Percentiles rank a stretch among this genome's conserved stretches.
phyloP scores from a whole-genome alignment of 2,888 invertebrate species.

The Rhaphigaster nebulosa region DNA sequence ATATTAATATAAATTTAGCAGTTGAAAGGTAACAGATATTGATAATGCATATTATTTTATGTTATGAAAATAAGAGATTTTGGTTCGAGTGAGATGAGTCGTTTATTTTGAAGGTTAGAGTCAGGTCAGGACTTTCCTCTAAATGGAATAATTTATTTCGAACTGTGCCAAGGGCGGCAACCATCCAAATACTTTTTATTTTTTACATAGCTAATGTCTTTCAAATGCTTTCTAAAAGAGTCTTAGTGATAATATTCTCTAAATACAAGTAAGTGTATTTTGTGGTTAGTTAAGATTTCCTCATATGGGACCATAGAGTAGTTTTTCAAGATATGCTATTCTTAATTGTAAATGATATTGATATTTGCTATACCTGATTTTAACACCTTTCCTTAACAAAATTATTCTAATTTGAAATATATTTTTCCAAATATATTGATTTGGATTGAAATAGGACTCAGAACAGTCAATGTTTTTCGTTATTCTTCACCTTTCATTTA shows the following conservation, averaged over 20 bases:
- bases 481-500: no score
- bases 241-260: background rate
- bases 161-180: background rate
- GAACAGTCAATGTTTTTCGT: no score
- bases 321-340: background rate
- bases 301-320: no score
- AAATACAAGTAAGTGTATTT: background rate
- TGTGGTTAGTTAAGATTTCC: background rate
- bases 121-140: constrained; percentile 11
- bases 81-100: background rate
- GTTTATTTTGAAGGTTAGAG: constrained; percentile 1
- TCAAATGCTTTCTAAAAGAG: background rate
- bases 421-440: no score
- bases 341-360: no score
- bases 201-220: background rate
- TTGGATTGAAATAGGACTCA: no score
- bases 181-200: background rate
- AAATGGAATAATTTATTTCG: constrained; percentile 33
- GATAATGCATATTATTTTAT: background rate
- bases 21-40: background rate
- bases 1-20: background rate
- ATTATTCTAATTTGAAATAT: no score
- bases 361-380: no score
- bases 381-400: no score
- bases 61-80: background rate